Conservation (phyloP, 2,797 vertebrate species). For the Gambelia wislizenii region DNA sequence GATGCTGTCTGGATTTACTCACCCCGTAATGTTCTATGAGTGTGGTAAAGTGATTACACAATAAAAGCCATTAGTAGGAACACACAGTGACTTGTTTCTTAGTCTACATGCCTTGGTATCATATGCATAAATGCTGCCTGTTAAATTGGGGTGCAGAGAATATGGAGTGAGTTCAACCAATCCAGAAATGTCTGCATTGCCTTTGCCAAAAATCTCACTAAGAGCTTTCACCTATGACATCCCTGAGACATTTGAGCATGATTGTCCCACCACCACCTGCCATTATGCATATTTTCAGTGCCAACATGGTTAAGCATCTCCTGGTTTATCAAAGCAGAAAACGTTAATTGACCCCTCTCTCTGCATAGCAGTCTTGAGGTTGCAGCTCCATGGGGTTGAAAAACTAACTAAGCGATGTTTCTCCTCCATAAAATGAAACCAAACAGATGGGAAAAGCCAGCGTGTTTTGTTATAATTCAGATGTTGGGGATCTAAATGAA, state of each 20-base stretch:
- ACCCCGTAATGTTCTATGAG: neutral
- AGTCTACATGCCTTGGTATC: neutral
- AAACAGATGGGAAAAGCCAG: neutral
- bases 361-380: neutral
- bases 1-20: neutral
- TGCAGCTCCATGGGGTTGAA: neutral
- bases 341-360: neutral
- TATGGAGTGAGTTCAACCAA: neutral
- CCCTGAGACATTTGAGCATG: neutral
- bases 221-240: neutral
- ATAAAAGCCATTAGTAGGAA: neutral
- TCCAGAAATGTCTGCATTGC: neutral
- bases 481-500: neutral
- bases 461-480: neutral
- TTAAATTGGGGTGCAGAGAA: neutral
- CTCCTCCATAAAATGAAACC: neutral
- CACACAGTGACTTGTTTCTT: neutral
- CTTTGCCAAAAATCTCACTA: constrained; percentile 11
- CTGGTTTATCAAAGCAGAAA: constrained; percentile 13
- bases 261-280: neutral
- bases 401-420: neutral
- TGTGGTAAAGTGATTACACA: neutral
- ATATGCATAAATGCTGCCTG: neutral
- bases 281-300: neutral
- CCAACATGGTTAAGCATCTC: neutral